Evolutionary conservation across 2,888 invertebrate genomes (phyloP).

Genomic region (Dasysyrphus albostriatus): DNA sequence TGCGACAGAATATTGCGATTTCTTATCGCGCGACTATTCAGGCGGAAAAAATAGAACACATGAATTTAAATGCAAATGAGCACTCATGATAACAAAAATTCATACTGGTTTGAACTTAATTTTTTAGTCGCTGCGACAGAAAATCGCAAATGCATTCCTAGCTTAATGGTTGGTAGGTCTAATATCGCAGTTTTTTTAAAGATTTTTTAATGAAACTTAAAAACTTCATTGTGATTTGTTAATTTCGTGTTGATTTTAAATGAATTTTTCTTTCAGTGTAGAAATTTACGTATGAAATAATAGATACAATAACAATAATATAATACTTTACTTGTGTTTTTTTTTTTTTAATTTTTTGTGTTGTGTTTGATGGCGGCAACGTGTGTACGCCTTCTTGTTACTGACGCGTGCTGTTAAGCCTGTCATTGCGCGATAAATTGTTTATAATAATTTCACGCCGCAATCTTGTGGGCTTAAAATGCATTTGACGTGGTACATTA

Average conservation of each 20-base stretch:
- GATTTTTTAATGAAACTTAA: no score
- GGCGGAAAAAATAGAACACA: no score
- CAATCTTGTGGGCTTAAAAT: not conserved
- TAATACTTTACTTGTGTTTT: not conserved
- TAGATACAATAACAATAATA: constrained; percentile 12
- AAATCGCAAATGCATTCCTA: no score
- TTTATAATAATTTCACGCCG: constrained; percentile 41
- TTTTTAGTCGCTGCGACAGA: no score
- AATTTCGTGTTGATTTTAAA: not conserved
- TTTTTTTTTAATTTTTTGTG: not conserved
- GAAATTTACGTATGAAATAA: not conserved
- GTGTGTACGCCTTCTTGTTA: constrained; percentile 45
- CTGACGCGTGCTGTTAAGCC: constrained; percentile 43
- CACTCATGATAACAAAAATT: no score
- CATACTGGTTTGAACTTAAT: no score
- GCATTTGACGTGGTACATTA: constrained; percentile 21
- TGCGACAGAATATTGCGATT: no score
- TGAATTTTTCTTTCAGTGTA: not conserved
- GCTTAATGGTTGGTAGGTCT: no score
- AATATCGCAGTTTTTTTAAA: no score
- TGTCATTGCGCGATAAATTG: constrained; percentile 58
- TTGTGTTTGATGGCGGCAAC: constrained; percentile 23
- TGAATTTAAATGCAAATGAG: no score
- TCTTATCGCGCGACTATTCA: no score
- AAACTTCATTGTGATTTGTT: not conserved